Evolutionary conservation across 2,113 vertebrate species (phyloP), one percentile per base, ranked within the genome.

Genomic region (Antechinus stuartii): DNA sequence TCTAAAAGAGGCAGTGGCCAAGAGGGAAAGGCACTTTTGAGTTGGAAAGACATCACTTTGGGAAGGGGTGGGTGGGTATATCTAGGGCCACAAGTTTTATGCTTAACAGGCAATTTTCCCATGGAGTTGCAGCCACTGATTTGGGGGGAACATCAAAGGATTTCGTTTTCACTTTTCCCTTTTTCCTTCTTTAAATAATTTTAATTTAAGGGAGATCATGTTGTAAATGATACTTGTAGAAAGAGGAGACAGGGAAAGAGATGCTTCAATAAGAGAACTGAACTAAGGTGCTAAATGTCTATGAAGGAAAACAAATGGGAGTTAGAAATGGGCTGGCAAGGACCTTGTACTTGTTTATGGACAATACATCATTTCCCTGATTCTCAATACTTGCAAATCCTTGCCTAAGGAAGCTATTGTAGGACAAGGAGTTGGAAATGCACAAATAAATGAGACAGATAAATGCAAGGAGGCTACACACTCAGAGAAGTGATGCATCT

Each of bases 401-500:
- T 84, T 84, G 68, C 68, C 68, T 84, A 76, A 76, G 68, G n/a
- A 23, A 42, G 22, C n/a, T 22, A 42, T 84, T 84, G n/a, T 22
- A 42, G 35, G 19, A 23, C 8, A 19, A 84, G n/a, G 6, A 84
- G 5, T 84, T 84, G 68, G n/a, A 84, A 84, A 84, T 84, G n/a
- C 68, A 8, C 19, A 84, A 42, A n/a, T n/a, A n/a, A 19, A 42
- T 0, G 50, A 76, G 27, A 8, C 46, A 52, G 93, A 89, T 27
- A 26, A 50, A 68, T 0, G 30, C 57, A 23, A 84, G n/a, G n/a
- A 42, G 8, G 68, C 76, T 46, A 0, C 7, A 5, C 2, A 42
- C 30, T 7, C 35, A n/a, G 1, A 46, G 1, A 46, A 24, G 47
- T 47, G 35, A 23, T 0, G 1, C 61, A 22, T 42, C 0, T 0